A percentile compares a stretch with the other conserved stretches of the same genome.
phyloP scores from a whole-genome alignment of 2,113 vertebrate species.

The Opisthocomus hoazin region DNA sequence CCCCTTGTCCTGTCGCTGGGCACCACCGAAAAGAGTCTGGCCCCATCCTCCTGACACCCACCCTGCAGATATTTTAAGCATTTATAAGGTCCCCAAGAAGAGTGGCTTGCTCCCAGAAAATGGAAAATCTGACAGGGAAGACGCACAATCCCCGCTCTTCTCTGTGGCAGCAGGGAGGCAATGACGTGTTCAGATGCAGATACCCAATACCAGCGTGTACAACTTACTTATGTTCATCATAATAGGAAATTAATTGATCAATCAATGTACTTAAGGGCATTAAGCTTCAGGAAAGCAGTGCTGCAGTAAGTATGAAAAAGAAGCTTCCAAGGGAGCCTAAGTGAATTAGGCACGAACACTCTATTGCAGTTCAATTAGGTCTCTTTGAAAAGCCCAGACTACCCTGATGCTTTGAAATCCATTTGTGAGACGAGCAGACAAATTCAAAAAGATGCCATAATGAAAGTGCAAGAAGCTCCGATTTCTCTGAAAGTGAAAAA shows the following conservation, averaged over 20 bases:
- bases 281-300: background rate
- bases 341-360: conserved; percentile 40
- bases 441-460: conserved; percentile 50
- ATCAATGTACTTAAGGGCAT: background rate
- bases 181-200: background rate
- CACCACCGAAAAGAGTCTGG: too few relatives aligned
- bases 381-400: conserved; percentile 34
- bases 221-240: background rate
- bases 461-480: conserved; percentile 47
- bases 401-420: conserved; percentile 31
- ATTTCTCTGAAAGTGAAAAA: conserved; percentile 40
- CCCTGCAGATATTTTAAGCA: too few relatives aligned
- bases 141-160: background rate
- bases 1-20: too few relatives aligned
- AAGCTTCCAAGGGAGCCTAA: conserved; percentile 10
- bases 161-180: background rate
- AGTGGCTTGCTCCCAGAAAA: background rate
- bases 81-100: too few relatives aligned
- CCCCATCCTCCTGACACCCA: too few relatives aligned
- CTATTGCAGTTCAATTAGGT: conserved; percentile 28
- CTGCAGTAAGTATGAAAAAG: background rate
- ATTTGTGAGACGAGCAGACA: conserved; percentile 38
- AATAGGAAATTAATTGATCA: conserved; percentile 34
- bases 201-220: background rate
- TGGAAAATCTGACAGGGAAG: background rate